Percentiles rank a stretch among this genome's conserved stretches.
phyloP scores from a whole-genome alignment of 2,888 invertebrate genomes.

The Panopea generosa region DNA sequence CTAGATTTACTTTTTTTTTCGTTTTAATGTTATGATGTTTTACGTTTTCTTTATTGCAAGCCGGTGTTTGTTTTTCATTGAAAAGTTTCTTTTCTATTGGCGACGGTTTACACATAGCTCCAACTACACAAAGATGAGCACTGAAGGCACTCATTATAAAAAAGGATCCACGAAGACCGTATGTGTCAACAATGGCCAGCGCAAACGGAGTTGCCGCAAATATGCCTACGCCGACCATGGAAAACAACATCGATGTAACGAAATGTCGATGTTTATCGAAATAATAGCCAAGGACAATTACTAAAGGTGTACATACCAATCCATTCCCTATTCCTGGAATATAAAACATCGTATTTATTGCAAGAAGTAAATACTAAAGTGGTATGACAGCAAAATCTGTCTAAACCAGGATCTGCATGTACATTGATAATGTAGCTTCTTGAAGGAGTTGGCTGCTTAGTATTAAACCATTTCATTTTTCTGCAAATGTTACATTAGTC shows the following conservation, averaged over 20 bases:
- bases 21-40: background rate
- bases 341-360: background rate
- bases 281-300: slow-evolving; percentile 59
- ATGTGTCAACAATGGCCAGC: slow-evolving; percentile 32
- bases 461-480: too few species aligned
- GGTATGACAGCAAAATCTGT: too few species aligned
- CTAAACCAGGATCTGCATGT: too few species aligned
- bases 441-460: too few species aligned
- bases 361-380: too few species aligned
- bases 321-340: slow-evolving; percentile 64
- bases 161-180: slow-evolving; percentile 59
- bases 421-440: too few species aligned
- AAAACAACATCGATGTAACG: slow-evolving; percentile 34
- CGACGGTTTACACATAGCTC: slow-evolving; percentile 55
- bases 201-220: slow-evolving; percentile 59
- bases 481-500: too few species aligned
- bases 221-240: slow-evolving; percentile 60
- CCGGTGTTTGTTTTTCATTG: background rate
- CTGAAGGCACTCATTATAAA: slow-evolving; percentile 46
- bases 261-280: slow-evolving; percentile 52
- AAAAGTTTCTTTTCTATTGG: slow-evolving; percentile 32
- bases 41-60: too few species aligned
- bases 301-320: slow-evolving; percentile 41
- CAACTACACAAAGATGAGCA: slow-evolving; percentile 57
- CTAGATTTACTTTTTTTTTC: too few species aligned